A percentile compares a stretch with the other conserved stretches of the same genome.
Conservation (phyloP, 2,888 invertebrate species). For the Encarsia formosa region DNA sequence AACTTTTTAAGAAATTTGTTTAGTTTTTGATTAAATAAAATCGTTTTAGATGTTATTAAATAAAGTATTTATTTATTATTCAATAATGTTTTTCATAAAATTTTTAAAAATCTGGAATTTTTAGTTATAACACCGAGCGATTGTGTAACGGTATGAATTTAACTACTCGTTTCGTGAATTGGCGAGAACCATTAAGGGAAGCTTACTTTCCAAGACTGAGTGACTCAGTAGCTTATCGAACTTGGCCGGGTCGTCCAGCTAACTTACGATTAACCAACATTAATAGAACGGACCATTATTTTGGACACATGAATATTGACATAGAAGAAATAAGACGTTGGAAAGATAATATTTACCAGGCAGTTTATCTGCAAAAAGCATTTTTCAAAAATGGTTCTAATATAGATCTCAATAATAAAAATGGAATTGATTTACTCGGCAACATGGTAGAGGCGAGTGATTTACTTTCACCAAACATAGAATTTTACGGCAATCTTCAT, state of each 20-base stretch:
- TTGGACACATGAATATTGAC: slow-evolving; percentile 65
- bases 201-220: too few species aligned
- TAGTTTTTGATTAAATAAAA: too few species aligned
- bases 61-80: background rate
- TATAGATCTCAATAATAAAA: slow-evolving; percentile 60
- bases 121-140: too few species aligned
- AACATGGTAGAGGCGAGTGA: slow-evolving; percentile 71
- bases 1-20: too few species aligned
- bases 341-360: slow-evolving; percentile 69
- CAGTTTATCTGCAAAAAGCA: slow-evolving; percentile 63
- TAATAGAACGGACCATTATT: slow-evolving; percentile 57
- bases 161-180: too few species aligned
- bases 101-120: too few species aligned
- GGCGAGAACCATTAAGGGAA: too few species aligned
- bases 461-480: slow-evolving; percentile 62
- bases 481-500: slow-evolving; percentile 75
- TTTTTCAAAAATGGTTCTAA: slow-evolving; percentile 58
- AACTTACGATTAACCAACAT: slow-evolving; percentile 59
- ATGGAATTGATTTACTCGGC: slow-evolving; percentile 74
- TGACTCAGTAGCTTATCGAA: slow-evolving; percentile 66
- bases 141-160: too few species aligned
- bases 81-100: too few species aligned
- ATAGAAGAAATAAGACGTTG: slow-evolving; percentile 69
- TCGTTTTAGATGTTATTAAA: background rate
- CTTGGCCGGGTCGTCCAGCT: slow-evolving; percentile 70